Evolutionary conservation across 2,797 vertebrate species (phyloP).

Genomic region (Malacoraja senta): DNA sequence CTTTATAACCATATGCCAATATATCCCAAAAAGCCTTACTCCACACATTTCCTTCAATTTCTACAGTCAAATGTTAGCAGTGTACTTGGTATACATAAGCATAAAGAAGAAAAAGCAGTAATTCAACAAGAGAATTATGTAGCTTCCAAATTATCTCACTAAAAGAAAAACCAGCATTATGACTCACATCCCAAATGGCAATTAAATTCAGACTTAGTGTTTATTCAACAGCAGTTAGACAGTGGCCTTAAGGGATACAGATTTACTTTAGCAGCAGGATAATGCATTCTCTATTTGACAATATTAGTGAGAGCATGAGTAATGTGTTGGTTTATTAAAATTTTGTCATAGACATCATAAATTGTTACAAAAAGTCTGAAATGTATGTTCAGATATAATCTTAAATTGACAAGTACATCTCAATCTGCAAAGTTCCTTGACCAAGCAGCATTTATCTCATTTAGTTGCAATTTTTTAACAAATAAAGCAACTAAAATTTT

Average conservation of each 20-base stretch:
- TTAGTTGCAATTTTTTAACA: not conserved
- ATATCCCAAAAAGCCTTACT: not conserved
- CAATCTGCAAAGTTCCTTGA: not conserved
- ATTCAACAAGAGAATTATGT: not conserved
- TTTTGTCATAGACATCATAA: not conserved
- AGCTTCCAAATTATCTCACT: not conserved
- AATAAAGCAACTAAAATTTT: not conserved
- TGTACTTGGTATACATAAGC: not conserved
- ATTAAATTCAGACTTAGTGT: not conserved
- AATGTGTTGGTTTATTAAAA: not conserved
- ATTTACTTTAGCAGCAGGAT: constrained; percentile 24
- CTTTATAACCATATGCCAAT: not conserved
- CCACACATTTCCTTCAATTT: not conserved
- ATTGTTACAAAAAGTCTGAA: not conserved
- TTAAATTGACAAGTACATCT: not conserved
- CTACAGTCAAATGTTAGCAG: not conserved
- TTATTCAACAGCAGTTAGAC: constrained; percentile 20
- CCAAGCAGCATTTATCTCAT: not conserved
- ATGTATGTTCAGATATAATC: not conserved
- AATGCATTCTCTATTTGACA: not conserved
- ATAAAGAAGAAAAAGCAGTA: not conserved
- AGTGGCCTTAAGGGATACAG: not conserved
- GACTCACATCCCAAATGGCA: not conserved
- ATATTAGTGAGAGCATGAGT: not conserved
- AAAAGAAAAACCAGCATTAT: not conserved